Conservation (phyloP, 2,888 invertebrate genomes). For the Netelia virgata region DNA sequence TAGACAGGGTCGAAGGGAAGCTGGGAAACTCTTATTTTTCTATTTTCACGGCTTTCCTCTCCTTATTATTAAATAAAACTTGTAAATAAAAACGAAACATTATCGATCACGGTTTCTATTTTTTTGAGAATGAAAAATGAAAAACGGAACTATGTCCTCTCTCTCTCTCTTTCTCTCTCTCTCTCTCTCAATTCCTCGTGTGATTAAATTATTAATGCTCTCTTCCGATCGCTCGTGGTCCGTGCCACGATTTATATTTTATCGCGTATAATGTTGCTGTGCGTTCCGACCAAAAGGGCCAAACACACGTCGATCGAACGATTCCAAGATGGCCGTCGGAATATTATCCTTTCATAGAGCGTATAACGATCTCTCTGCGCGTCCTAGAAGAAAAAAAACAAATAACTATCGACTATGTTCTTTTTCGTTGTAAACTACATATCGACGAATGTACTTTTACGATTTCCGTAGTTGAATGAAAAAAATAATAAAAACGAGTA, state of each 20-base stretch:
- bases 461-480: constrained; percentile 16
- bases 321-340: constrained; percentile 35
- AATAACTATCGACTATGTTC: background rate
- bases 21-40: constrained; percentile 16
- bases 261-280: constrained; percentile 32
- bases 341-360: background rate
- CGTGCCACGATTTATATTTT: constrained; percentile 31
- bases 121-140: constrained; percentile 33
- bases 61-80: constrained; percentile 51
- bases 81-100: constrained; percentile 59
- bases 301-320: background rate
- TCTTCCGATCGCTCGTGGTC: constrained; percentile 45
- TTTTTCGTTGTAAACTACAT: constrained; percentile 57
- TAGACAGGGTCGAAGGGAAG: constrained; percentile 38
- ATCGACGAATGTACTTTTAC: constrained; percentile 47
- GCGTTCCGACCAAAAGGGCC: constrained; percentile 11
- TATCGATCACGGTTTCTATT: constrained; percentile 41
- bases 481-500: constrained; percentile 7
- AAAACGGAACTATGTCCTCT: constrained; percentile 24
- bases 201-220: constrained; percentile 67
- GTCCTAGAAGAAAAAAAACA: constrained; percentile 15
- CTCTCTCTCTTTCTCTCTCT: constrained; percentile 39
- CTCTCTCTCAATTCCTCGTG: constrained; percentile 44
- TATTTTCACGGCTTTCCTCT: constrained; percentile 45
- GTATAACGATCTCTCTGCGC: constrained; percentile 28